Evolutionary conservation across 2,797 vertebrate species (phyloP).

Genomic region (Gymnoscopelus braueri): DNA sequence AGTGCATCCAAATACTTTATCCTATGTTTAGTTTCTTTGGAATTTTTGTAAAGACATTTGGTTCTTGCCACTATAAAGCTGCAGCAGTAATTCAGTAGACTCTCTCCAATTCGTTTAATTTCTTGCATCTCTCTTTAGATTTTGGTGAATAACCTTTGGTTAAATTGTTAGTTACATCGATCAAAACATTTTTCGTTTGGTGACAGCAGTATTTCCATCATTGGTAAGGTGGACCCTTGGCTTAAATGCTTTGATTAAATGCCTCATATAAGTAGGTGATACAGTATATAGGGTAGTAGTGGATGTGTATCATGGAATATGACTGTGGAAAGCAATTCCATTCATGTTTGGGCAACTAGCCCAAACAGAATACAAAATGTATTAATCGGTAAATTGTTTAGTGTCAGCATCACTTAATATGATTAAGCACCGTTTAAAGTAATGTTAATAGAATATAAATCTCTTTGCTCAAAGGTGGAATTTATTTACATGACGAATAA

Average conservation of each 20-base stretch:
- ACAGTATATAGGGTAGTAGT: not conserved
- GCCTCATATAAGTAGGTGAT: not conserved
- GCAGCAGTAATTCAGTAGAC: constrained; percentile 8
- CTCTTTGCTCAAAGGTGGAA: too few relatives aligned
- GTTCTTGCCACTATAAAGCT: constrained; percentile 38
- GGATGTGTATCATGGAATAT: not conserved
- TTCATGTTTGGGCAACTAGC: too few relatives aligned
- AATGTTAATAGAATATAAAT: too few relatives aligned
- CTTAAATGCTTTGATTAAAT: constrained; percentile 7
- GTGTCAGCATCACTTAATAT: too few relatives aligned
- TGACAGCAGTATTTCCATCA: not conserved
- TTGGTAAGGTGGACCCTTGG: constrained; percentile 3
- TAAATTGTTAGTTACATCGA: not conserved
- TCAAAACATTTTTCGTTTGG: not conserved
- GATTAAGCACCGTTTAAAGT: too few relatives aligned
- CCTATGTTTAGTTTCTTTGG: constrained; percentile 34
- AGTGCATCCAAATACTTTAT: constrained; percentile 15
- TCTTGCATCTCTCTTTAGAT: constrained; percentile 17
- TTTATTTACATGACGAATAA: too few relatives aligned
- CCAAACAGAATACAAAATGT: too few relatives aligned
- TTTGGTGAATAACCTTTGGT: constrained; percentile 36
- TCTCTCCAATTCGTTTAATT: not conserved
- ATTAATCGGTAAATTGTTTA: too few relatives aligned
- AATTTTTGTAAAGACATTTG: constrained; percentile 41
- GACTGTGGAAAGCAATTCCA: not conserved